Base-by-base conservation (phyloP, 2,888 invertebrate genomes). In the Mongoloraphidia duomilia region DNA sequence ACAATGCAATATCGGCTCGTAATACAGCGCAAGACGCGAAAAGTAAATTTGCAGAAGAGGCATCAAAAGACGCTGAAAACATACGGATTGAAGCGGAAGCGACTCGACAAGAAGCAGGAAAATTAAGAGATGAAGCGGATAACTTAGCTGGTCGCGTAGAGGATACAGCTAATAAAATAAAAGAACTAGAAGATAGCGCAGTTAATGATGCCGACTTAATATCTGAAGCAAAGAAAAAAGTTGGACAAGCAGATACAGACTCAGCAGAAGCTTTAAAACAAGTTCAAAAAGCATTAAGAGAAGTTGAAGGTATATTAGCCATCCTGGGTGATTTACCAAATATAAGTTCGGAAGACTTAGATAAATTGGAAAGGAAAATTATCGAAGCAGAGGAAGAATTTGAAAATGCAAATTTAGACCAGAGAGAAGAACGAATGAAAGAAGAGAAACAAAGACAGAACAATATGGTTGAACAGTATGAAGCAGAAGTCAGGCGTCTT, bases 231-330 rank as follows among this genome's bases (percentile, higher is more conserved):
- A 80, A 81, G 63, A 78, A 77, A 67, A 82, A 81, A 73, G 92
- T 94, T 17, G 90, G 89, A 6, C 81, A 87, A 70, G 91, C 93
- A 1, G 88, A 87, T 62, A 84, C 80, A 6, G 87, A 86, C 56
- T 87, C 92, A 0, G 74, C 78, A 46, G 81, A 85, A 57, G 89
- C 91, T 0, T 80, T 84, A 48, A 80, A 81, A 54, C 84, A 87
- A 67, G 90, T 94, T 0, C 74, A 81, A 33, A 83, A 85, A 57
- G 88, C 93, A 1, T 70, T 90, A 41, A 74, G 75, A 8, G 86
- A 87, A 54, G 78, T 96, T 5, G 76, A 84, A 51, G 78, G 77
- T 41, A 90, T 93, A 49, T 77, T 83, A 61, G 78, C 80, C 17
- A 85, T 89, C 59, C 69, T 93, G 13, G 75, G 79, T 55, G 83